Evolutionary conservation across 2,113 vertebrate genomes (phyloP).

Genomic region (Parotia lawesii): DNA sequence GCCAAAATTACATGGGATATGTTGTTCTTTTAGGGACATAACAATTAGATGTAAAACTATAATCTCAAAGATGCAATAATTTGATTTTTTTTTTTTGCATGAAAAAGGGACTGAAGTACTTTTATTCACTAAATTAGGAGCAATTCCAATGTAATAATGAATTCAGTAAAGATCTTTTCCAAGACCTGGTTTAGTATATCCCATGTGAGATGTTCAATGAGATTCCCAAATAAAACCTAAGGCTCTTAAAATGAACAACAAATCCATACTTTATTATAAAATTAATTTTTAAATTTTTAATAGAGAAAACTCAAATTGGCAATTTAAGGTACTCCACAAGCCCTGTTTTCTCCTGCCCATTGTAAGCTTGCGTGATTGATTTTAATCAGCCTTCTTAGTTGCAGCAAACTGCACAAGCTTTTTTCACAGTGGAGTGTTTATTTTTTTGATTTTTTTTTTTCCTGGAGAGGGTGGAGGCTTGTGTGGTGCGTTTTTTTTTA

Average conservation of each 20-base stretch:
- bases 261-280: not conserved
- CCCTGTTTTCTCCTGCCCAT: not conserved
- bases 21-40: not conserved
- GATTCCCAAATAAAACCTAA: not conserved
- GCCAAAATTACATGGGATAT: not conserved
- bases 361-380: not conserved
- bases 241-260: not conserved
- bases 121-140: not conserved
- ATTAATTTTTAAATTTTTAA: not conserved
- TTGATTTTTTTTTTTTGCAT: not conserved
- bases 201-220: not conserved
- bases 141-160: not conserved
- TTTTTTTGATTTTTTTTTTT: not conserved
- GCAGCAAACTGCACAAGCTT: not conserved
- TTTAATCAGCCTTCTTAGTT: not conserved
- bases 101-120: not conserved
- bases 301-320: not conserved
- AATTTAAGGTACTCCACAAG: not conserved
- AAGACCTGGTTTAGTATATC: not conserved
- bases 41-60: not conserved
- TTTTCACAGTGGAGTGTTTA: not conserved
- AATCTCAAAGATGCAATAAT: not conserved
- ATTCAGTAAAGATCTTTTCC: not conserved
- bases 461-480: accelerated
- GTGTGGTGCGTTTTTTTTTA: not conserved